These are phyloP conservation scores for Zoroaster sp. DNA, from an alignment of 53 echinoderm and acorn worm species.

Conservation along the genomic window DNA sequence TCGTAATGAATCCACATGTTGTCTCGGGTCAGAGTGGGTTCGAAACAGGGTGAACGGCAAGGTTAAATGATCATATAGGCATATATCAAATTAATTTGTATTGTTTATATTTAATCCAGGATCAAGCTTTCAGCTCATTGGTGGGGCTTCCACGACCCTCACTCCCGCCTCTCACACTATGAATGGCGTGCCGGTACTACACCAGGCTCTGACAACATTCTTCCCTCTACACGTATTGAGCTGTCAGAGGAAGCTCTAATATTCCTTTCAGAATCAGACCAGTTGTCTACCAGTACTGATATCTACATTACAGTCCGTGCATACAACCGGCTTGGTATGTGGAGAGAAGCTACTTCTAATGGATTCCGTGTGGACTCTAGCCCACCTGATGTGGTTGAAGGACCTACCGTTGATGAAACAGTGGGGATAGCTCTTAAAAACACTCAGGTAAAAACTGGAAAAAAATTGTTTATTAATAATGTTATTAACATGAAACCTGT, in stretches of 20 bases:
- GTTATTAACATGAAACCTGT: too few relatives aligned
- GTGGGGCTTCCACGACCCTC: conserved; percentile 69
- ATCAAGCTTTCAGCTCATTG: conserved; percentile 49
- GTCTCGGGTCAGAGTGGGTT: too few relatives aligned
- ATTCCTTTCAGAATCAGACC: neutral
- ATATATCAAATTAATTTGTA: too few relatives aligned
- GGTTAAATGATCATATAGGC: too few relatives aligned
- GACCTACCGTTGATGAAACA: neutral
- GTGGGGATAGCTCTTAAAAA: neutral
- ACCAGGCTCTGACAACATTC: conserved; percentile 43
- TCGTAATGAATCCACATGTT: too few relatives aligned
- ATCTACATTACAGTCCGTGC: conserved; percentile 60
- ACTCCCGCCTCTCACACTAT: conserved; percentile 49
- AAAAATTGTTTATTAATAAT: too few relatives aligned
- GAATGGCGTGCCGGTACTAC: conserved; percentile 65
- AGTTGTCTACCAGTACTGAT: neutral
- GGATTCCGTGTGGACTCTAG: conserved; percentile 57
- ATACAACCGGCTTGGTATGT: conserved; percentile 30
- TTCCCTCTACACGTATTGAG: neutral
- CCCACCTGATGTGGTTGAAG: conserved; percentile 6
- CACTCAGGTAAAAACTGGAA: conserved; percentile 62
- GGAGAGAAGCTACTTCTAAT: conserved; percentile 48
- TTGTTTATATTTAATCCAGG: too few relatives aligned
- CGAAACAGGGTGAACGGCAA: too few relatives aligned
- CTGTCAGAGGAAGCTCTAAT: conserved; percentile 25